Conservation (phyloP, 2,113 vertebrate genomes). For the Cacatua alba region DNA sequence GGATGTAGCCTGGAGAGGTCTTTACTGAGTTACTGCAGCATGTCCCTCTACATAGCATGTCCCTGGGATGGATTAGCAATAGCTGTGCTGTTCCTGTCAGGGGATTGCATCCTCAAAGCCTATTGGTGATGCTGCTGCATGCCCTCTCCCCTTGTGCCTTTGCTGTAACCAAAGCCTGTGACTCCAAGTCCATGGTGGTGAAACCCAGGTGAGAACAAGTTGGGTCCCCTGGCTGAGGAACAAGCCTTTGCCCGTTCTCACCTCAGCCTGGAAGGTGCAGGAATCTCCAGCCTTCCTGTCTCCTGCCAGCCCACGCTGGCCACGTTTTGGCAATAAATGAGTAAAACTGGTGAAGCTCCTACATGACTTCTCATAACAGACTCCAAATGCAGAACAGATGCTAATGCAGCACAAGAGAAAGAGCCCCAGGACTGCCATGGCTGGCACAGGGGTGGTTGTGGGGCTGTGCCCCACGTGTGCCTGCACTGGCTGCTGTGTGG, state of each 20-base stretch:
- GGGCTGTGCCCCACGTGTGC: not conserved
- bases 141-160: not conserved
- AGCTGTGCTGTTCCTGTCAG: not conserved
- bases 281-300: not conserved
- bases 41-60: not conserved
- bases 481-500: fast-evolving
- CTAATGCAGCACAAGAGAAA: not conserved
- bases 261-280: not conserved
- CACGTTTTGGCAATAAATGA: not conserved
- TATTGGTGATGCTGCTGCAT: not conserved
- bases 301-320: not conserved
- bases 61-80: not conserved
- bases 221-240: not conserved
- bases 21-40: fast-evolving
- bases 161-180: not conserved
- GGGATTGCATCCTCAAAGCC: not conserved
- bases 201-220: not conserved
- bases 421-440: not conserved
- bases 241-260: not conserved
- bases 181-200: fast-evolving
- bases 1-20: not conserved
- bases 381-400: not conserved
- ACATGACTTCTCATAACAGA: not conserved
- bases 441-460: not conserved
- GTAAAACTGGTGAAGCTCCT: not conserved